Evolutionary conservation across 2,888 invertebrate species (phyloP).

Genomic region (Harpalus rubripes): DNA sequence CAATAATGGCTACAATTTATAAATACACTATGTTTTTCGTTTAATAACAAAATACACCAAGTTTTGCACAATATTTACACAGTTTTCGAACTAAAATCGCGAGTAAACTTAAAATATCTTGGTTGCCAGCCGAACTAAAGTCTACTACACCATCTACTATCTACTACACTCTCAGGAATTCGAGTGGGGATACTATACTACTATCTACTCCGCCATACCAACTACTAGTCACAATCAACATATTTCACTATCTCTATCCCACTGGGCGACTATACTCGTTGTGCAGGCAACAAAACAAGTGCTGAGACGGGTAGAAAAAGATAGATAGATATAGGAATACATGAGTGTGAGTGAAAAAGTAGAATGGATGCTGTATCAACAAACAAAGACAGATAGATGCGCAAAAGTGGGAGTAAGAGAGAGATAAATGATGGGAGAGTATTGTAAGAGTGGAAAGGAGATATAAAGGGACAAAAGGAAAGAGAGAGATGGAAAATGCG

Average conservation of each 20-base stretch:
- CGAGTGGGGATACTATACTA: conserved; percentile 1
- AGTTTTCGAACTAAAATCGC: background rate
- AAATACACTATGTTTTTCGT: background rate
- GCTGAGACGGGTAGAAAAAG: background rate
- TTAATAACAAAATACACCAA: background rate
- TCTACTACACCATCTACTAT: background rate
- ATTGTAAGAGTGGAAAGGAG: background rate
- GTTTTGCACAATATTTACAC: background rate
- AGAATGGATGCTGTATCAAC: background rate
- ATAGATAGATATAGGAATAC: background rate
- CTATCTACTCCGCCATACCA: background rate
- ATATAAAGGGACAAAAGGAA: background rate
- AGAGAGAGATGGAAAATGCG: background rate
- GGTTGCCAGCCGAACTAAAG: background rate
- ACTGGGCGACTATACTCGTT: background rate
- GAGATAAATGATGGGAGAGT: background rate
- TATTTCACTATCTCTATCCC: background rate
- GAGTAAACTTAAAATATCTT: background rate
- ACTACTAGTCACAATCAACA: background rate
- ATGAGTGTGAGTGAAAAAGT: background rate
- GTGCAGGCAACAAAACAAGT: conserved; percentile 1
- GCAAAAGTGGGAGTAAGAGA: background rate
- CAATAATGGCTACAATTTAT: background rate
- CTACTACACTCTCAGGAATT: background rate
- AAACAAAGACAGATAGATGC: background rate